Base-by-base conservation (phyloP, 2,113 vertebrate species). In the Centrocercus urophasianus region DNA sequence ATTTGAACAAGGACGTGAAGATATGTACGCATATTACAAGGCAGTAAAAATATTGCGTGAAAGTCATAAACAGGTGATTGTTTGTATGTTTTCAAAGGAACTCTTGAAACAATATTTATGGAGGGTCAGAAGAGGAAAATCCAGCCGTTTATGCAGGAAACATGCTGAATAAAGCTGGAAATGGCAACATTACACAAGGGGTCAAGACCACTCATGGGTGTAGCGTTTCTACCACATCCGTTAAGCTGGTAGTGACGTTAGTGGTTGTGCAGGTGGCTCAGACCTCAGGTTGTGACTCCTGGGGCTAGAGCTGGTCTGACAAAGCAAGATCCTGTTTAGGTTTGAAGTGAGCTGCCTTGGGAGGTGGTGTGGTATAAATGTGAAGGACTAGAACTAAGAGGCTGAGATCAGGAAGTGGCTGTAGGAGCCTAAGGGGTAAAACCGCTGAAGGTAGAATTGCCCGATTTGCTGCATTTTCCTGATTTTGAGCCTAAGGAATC, bases 131-230 rank as follows among this genome's bases (percentile, higher is more conserved):
- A 72, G 48, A 88, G 80, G 65, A 86, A 81, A 91, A 90, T 61
- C 18, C 65, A 88, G 48, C 14, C 93, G n/a, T 95, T 95, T 93
- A 78, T 95, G n/a, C 83, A 92, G 95, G 90, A 95, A 96, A 76
- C 76, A 42, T 72, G 34, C n/a, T 78, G 76, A 90, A 91, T 93
- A 93, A 93, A 94, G 63, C 48, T 88, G 76, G 65, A 97, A 95
- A 89, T 0, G 2, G 13, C 50, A 83, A 54, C 1, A 32, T 16
- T 34, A 38, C 40, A 4, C 22, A 32, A 88, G 43, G 43, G 73
- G 83, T 94, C 76, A 86, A 74, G 85, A 93, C 43, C 40, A 45
- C 63, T 48, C 30, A 40, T 14, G 25, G 69, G 69, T 0, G 0
- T 78, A 20, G 2, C 1, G 2, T 88, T 90, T 84, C 69, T 90